Evolutionary conservation across 2,888 invertebrate species (phyloP).

Genomic region (Dendrolimus pini): DNA sequence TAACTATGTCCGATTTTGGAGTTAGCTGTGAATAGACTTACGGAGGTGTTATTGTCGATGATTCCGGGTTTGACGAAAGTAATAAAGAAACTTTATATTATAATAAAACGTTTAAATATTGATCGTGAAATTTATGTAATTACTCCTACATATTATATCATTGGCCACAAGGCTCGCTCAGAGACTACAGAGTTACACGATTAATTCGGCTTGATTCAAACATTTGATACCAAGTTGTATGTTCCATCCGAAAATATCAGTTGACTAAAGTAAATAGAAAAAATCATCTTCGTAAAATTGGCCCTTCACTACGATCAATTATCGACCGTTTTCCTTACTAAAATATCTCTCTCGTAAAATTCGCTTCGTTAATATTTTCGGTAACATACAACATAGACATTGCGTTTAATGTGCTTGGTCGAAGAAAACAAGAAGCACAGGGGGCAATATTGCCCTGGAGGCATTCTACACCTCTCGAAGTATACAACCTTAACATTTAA

Average conservation of each 20-base stretch:
- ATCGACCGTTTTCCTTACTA: constrained; percentile 27
- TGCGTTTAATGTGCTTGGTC: constrained; percentile 37
- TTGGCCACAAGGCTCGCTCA: constrained; percentile 32
- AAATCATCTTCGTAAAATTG: constrained; percentile 26
- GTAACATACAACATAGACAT: constrained; percentile 28
- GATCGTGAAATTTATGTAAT: background rate
- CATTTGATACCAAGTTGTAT: constrained; percentile 32
- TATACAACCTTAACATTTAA: constrained; percentile 71
- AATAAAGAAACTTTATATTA: background rate
- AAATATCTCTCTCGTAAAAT: constrained; percentile 42
- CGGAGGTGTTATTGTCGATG: background rate
- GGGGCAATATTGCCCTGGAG: constrained; percentile 54
- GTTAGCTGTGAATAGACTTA: too few species aligned
- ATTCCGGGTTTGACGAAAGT: background rate
- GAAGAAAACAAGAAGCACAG: constrained; percentile 74
- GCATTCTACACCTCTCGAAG: constrained; percentile 42
- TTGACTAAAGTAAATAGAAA: constrained; percentile 22
- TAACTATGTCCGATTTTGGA: too few species aligned
- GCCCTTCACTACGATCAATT: constrained; percentile 27
- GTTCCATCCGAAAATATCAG: constrained; percentile 40
- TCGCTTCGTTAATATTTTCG: constrained; percentile 35
- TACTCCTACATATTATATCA: constrained; percentile 28
- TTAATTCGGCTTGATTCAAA: constrained; percentile 51
- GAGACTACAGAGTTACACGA: constrained; percentile 34
- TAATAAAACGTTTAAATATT: background rate